These are phyloP conservation scores for Lipophrys pholis DNA, from an alignment of 2,113 vertebrate species.

Conservation along the genomic window DNA sequence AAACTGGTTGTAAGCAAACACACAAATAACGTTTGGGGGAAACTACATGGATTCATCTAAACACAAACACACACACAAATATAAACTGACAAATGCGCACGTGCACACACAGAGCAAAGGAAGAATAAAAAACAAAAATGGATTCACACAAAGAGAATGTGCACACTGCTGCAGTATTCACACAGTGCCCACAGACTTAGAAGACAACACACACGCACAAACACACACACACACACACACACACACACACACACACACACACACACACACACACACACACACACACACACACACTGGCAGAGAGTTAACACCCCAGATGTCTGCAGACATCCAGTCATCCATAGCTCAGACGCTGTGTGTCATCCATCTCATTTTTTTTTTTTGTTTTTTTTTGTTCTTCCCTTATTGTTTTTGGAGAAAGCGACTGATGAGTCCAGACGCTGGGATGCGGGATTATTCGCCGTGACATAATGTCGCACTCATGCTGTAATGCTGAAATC, in stretches of 20 bases:
- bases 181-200: conserved; percentile 49
- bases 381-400: conserved; percentile 40
- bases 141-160: conserved; percentile 39
- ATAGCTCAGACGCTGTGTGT: conserved; percentile 59
- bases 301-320: conserved; percentile 60
- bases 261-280: conserved; percentile 6
- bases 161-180: conserved; percentile 32
- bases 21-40: conserved; percentile 32
- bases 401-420: conserved; percentile 64
- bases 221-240: background rate
- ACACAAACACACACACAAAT: conserved; percentile 38
- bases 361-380: conserved; percentile 55
- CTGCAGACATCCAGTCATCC: conserved; percentile 68
- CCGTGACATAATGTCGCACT: conserved; percentile 47
- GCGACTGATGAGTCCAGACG: conserved; percentile 54
- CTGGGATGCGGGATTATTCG: conserved; percentile 46
- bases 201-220: conserved; percentile 14
- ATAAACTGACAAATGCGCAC: too few relatives aligned
- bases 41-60: conserved; percentile 23
- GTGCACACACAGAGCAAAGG: conserved; percentile 8
- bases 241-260: conserved; percentile 4
- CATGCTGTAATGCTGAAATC: conserved; percentile 15
- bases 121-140: conserved; percentile 33
- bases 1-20: conserved; percentile 24
- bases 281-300: background rate